Evolutionary conservation across 2,888 invertebrate genomes (phyloP).

Genomic region (Falcaria lacertinaria): DNA sequence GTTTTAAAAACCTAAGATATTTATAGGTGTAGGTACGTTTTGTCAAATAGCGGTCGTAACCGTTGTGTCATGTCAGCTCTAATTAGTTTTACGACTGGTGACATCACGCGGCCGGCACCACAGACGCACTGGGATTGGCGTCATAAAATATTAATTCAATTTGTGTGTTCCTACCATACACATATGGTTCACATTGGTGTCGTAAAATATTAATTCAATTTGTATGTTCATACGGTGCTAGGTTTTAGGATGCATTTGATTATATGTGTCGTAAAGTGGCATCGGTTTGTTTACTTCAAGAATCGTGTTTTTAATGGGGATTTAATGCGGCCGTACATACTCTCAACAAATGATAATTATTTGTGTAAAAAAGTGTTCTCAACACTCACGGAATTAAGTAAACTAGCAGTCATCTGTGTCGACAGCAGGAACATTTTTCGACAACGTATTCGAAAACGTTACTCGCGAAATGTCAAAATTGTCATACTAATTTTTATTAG

Average conservation of each 20-base stretch:
- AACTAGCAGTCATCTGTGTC: no score
- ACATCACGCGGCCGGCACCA: slow-evolving; percentile 26
- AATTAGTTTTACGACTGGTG: slow-evolving; percentile 52
- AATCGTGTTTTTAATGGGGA: no score
- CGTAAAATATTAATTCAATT: slow-evolving; percentile 45
- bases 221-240: slow-evolving; percentile 23
- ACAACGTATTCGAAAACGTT: no score
- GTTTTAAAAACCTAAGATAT: no score
- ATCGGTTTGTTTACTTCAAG: not conserved
- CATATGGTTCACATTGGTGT: slow-evolving; percentile 13
- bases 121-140: slow-evolving; percentile 14
- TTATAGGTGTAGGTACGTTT: slow-evolving; percentile 6
- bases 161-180: slow-evolving; percentile 24
- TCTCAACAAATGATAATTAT: no score
- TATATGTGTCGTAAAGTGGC: slow-evolving; percentile 20
- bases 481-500: no score
- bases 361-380: no score
- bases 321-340: no score
- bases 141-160: slow-evolving; percentile 44
- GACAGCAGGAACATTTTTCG: no score
- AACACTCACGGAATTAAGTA: no score
- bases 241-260: slow-evolving; percentile 29
- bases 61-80: slow-evolving; percentile 41
- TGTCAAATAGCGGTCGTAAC: slow-evolving; percentile 29
- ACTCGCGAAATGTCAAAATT: no score